A percentile compares a stretch with the other conserved stretches of the same genome.
phyloP scores from a whole-genome alignment of 2,797 vertebrate species.

The Bovichtus variegatus region DNA sequence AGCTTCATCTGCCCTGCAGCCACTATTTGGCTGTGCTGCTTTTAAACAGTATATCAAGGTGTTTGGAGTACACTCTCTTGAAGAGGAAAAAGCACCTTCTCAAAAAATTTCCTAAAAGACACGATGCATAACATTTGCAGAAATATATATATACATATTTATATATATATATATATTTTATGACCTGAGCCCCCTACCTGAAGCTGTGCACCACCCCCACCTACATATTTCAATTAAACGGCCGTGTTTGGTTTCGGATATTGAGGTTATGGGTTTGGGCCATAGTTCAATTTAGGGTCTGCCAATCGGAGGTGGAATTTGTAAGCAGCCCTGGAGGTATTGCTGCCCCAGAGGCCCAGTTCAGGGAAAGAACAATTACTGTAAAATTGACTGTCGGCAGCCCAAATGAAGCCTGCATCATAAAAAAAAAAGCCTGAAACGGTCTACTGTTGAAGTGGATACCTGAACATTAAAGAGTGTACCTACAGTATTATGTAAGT shows the following conservation, averaged over 20 bases:
- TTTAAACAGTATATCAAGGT: conserved; percentile 1
- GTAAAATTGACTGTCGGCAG: conserved; percentile 42
- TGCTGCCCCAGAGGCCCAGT: conserved; percentile 32
- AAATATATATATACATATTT: too few relatives aligned
- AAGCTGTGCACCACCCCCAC: conserved; percentile 18
- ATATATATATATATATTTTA: too few relatives aligned
- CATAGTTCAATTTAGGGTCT: conserved; percentile 41
- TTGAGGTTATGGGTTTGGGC: conserved; percentile 47
- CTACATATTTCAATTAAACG: conserved; percentile 36
- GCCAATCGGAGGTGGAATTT: conserved; percentile 28
- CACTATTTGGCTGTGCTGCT: neutral
- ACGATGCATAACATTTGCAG: neutral
- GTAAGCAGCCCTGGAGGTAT: conserved; percentile 22
- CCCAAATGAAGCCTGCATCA: conserved; percentile 13
- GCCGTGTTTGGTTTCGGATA: conserved; percentile 36
- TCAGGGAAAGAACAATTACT: conserved; percentile 49
- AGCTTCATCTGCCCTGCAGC: conserved; percentile 3
- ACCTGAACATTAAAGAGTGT: neutral
- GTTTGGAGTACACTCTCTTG: conserved; percentile 1
- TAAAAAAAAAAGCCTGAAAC: neutral
- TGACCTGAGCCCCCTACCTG: neutral
- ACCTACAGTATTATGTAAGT: conserved; percentile 6
- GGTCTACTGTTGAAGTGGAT: neutral
- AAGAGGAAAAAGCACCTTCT: neutral
- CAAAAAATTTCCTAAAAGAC: conserved; percentile 18